phyloP scores from a whole-genome alignment of 2,888 invertebrate species.

The Trichopoda pennipes region DNA sequence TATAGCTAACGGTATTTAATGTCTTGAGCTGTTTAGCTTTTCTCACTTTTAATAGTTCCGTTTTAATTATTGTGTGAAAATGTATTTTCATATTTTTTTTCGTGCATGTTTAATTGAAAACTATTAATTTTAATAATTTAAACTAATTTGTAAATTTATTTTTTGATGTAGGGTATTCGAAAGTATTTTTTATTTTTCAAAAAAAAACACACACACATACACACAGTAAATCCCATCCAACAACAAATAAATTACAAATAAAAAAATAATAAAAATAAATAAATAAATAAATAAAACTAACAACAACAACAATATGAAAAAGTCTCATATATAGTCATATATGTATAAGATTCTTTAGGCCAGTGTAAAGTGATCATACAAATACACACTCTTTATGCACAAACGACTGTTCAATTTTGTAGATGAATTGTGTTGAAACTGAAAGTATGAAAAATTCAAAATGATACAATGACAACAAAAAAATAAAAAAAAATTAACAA shows the following conservation, averaged over 20 bases:
- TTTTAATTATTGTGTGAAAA: too few relatives aligned
- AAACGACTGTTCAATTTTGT: conserved; percentile 23
- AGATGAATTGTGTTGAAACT: conserved; percentile 47
- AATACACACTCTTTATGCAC: background rate
- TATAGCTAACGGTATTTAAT: too few relatives aligned
- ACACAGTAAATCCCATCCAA: conserved; percentile 16
- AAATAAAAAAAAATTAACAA: too few relatives aligned
- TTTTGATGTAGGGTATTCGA: conserved; percentile 21
- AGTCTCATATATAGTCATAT: conserved; percentile 40
- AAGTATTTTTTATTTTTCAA: conserved; percentile 25
- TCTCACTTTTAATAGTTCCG: too few relatives aligned
- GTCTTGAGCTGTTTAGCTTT: too few relatives aligned
- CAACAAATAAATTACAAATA: conserved; percentile 31
- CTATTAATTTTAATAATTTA: too few relatives aligned
- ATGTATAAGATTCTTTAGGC: conserved; percentile 21
- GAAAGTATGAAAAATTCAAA: conserved; percentile 60
- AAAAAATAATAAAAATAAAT: too few relatives aligned
- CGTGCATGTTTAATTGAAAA: too few relatives aligned
- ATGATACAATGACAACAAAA: conserved; percentile 27
- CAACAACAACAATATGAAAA: conserved; percentile 35
- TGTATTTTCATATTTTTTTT: too few relatives aligned
- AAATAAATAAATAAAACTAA: conserved; percentile 4
- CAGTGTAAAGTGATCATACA: conserved; percentile 24
- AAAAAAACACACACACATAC: background rate
- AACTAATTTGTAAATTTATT: background rate